These are phyloP conservation scores for Echinometra lucunter DNA, from an alignment of 53 echinoderm and acorn worm genomes.

Conservation along the genomic window DNA sequence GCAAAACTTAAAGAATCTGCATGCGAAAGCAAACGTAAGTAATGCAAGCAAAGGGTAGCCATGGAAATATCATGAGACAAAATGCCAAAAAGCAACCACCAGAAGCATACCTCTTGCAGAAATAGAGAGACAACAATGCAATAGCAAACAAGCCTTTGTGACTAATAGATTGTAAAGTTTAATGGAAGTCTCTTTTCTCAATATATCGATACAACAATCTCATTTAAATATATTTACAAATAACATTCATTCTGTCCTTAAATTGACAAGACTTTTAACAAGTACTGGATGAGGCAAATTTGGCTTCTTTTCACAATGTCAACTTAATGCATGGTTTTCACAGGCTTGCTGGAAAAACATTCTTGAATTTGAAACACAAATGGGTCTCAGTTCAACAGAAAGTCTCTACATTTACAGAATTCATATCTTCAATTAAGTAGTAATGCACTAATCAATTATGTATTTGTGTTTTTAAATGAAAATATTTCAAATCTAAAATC, in stretches of 20 bases:
- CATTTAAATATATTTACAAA: constrained; percentile 28
- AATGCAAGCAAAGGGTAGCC: constrained; percentile 1
- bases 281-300: constrained; percentile 12
- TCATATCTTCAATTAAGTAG: neutral
- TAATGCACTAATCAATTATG: no score
- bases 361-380: neutral
- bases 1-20: neutral
- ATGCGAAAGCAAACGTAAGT: neutral
- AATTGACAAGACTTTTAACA: neutral
- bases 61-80: neutral
- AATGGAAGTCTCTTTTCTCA: constrained; percentile 11
- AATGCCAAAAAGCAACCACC: neutral
- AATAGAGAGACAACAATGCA: neutral
- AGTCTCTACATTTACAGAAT: neutral
- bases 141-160: neutral
- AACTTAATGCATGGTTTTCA: neutral
- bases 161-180: neutral
- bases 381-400: neutral
- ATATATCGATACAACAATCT: neutral
- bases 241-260: neutral
- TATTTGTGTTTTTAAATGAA: neutral
- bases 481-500: neutral
- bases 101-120: neutral
- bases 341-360: neutral
- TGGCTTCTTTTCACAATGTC: neutral